phyloP scores from a whole-genome alignment of 2,888 invertebrate species.

The Elegia similella region DNA sequence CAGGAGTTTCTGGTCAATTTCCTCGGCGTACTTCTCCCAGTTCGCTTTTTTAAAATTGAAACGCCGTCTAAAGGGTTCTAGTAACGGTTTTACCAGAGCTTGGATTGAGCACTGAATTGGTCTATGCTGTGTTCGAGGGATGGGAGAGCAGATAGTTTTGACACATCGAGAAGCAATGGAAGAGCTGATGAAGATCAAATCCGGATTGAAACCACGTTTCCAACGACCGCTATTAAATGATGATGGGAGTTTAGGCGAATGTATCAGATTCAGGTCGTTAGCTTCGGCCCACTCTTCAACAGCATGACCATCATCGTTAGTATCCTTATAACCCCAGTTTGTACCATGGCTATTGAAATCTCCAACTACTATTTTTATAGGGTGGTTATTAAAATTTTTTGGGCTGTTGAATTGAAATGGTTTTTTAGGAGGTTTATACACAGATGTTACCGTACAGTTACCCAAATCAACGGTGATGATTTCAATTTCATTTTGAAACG shows the following conservation, averaged over 20 bases:
- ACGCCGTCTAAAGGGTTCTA: no score
- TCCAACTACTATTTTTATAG: background rate
- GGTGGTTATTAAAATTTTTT: background rate
- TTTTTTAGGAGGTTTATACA: background rate
- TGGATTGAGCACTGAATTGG: no score
- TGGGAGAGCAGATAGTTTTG: no score
- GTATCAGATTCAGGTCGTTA: background rate
- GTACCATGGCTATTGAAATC: slow-evolving; percentile 6
- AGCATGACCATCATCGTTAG: background rate
- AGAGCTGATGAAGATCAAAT: no score
- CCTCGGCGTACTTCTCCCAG: no score
- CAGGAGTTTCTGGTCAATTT: no score
- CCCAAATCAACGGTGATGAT: background rate
- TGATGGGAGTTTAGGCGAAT: background rate
- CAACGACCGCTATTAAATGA: background rate
- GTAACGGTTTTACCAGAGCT: no score
- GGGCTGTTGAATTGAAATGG: background rate
- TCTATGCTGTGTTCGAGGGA: no score
- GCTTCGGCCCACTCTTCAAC: background rate
- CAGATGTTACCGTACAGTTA: background rate
- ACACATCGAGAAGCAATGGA: no score
- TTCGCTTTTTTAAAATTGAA: no score
- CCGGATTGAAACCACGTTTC: no score
- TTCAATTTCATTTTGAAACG: background rate
- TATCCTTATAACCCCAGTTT: background rate